These are phyloP conservation scores for Lottia scabra DNA, from an alignment of 2,888 invertebrate genomes.

Conservation along the genomic window DNA sequence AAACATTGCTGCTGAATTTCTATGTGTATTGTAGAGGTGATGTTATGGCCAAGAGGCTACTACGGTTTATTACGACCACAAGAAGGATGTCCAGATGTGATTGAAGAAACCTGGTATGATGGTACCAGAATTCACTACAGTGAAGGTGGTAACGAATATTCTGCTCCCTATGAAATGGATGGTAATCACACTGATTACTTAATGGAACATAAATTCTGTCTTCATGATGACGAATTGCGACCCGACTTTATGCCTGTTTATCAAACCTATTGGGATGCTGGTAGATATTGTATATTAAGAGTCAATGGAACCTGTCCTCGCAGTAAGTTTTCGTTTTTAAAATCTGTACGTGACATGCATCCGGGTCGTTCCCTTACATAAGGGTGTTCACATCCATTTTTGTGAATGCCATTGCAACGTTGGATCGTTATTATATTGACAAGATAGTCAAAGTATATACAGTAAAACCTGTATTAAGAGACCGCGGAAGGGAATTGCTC, in stretches of 20 bases:
- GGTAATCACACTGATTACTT: slow-evolving; percentile 35
- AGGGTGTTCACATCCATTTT: no score
- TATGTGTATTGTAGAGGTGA: slow-evolving; percentile 29
- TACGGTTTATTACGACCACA: slow-evolving; percentile 40
- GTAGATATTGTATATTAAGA: slow-evolving; percentile 45
- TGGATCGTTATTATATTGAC: no score
- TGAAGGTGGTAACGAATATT: slow-evolving; percentile 35
- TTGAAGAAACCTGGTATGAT: slow-evolving; percentile 32
- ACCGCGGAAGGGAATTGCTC: no score
- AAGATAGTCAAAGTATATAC: no score
- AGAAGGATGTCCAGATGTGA: slow-evolving; percentile 40
- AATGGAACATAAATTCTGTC: slow-evolving; percentile 41
- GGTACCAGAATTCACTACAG: slow-evolving; percentile 38
- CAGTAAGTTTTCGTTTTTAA: slow-evolving; percentile 26
- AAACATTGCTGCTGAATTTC: neutral
- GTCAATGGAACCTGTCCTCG: slow-evolving; percentile 39
- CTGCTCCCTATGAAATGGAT: slow-evolving; percentile 26
- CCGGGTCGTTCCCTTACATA: no score
- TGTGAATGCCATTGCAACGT: no score
- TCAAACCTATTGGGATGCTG: slow-evolving; percentile 46
- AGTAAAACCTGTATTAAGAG: no score
- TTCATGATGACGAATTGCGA: slow-evolving; percentile 24
- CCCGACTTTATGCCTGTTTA: slow-evolving; percentile 22
- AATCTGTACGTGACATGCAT: no score
- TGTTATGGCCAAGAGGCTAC: slow-evolving; percentile 49